phyloP scores from a whole-genome alignment of 1,140 invertebrate species.

The Drosophila setifemur region DNA sequence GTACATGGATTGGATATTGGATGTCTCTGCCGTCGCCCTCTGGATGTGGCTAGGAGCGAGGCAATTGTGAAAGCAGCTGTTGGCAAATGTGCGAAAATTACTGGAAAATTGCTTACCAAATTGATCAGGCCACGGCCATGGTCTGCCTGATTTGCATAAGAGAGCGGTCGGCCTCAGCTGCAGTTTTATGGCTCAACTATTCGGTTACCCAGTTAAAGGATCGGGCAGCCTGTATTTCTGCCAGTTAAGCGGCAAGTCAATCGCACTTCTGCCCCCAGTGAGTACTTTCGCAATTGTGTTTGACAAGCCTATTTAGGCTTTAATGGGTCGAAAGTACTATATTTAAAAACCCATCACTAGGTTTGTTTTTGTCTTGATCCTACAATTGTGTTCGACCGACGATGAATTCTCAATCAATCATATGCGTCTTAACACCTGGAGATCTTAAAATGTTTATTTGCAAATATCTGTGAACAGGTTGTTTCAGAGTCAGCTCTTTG shows the following conservation, averaged over 20 bases:
- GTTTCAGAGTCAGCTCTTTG: too few species aligned
- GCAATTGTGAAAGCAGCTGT: slow-evolving; percentile 75
- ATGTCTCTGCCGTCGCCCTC: neutral
- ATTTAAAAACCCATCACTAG: too few species aligned
- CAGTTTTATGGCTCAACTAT: slow-evolving; percentile 37
- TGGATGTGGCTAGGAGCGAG: neutral
- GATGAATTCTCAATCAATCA: too few species aligned
- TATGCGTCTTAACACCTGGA: too few species aligned
- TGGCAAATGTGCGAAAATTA: slow-evolving; percentile 67
- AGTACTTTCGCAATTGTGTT: too few species aligned
- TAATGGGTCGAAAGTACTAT: too few species aligned
- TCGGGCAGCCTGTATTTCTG: neutral
- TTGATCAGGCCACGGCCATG: slow-evolving; percentile 21
- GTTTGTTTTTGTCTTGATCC: too few species aligned
- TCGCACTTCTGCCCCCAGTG: slow-evolving; percentile 14
- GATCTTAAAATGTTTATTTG: too few species aligned
- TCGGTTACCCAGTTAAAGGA: neutral
- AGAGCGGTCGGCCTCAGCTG: slow-evolving; percentile 28
- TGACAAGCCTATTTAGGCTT: too few species aligned
- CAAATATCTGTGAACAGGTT: too few species aligned
- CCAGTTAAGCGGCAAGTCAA: neutral
- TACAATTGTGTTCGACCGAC: too few species aligned
- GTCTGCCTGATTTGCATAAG: slow-evolving; percentile 55
- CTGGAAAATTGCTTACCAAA: slow-evolving; percentile 4
- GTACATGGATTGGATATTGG: neutral